A percentile compares a stretch with the other conserved stretches of the same genome.
Conservation (phyloP, 2,797 vertebrate genomes). For the Tapirus indicus region DNA sequence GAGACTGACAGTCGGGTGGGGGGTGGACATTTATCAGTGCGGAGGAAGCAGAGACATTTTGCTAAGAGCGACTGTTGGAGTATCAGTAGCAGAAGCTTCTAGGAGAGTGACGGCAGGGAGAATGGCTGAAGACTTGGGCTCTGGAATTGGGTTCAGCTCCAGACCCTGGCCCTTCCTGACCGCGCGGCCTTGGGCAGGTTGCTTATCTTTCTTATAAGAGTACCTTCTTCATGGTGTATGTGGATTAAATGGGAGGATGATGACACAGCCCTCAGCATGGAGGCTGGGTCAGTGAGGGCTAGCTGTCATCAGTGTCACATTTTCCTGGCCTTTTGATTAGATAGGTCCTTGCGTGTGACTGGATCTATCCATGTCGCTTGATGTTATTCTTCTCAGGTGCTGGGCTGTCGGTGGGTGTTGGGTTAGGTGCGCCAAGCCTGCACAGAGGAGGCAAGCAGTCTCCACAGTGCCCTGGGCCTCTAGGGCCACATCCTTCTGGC, state of each 20-base stretch:
- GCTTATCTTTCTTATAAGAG: not conserved
- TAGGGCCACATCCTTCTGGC: not conserved
- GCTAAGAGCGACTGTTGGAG: not conserved
- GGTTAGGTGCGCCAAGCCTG: not conserved
- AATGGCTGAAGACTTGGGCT: not conserved
- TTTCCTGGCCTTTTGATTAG: not conserved
- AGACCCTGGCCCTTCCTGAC: not conserved
- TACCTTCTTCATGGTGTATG: not conserved
- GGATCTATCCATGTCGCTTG: not conserved
- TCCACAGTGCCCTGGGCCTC: fast-evolving
- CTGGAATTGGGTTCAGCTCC: not conserved
- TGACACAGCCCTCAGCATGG: not conserved
- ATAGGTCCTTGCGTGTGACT: not conserved
- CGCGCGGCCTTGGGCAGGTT: fast-evolving
- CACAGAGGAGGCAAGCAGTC: not conserved
- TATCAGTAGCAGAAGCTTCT: not conserved
- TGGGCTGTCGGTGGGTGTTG: fast-evolving
- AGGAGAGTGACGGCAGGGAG: not conserved
- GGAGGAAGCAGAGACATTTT: conserved; percentile 30
- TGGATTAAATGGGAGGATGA: not conserved
- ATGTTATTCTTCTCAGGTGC: not conserved
- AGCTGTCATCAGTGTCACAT: not conserved
- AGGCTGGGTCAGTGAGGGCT: not conserved
- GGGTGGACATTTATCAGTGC: conserved; percentile 11
- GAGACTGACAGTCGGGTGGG: conserved; percentile 67